These are phyloP conservation scores for Drosophila parvula DNA, from an alignment of 1,140 invertebrate genomes.

Conservation along the genomic window DNA sequence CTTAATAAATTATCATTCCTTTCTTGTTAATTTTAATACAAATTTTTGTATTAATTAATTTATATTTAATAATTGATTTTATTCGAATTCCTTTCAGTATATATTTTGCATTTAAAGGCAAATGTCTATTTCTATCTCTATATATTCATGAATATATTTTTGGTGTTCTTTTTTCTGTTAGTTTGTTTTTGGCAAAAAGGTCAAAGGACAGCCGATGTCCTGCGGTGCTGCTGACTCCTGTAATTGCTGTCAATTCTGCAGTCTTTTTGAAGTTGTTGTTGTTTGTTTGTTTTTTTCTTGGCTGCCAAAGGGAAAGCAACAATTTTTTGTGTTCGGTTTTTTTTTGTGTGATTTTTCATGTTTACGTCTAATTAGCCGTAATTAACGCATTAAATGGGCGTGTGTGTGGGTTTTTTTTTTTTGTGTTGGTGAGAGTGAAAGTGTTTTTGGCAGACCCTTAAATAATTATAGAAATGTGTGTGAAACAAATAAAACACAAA, in stretches of 20 bases:
- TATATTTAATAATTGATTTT: too few species aligned
- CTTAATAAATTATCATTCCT: too few species aligned
- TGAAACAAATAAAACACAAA: not conserved
- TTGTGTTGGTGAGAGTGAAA: slow-evolving; percentile 39
- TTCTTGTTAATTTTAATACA: too few species aligned
- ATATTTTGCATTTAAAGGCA: too few species aligned
- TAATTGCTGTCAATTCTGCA: slow-evolving; percentile 76
- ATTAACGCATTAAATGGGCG: slow-evolving; percentile 76
- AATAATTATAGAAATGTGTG: slow-evolving; percentile 19
- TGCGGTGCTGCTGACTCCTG: slow-evolving; percentile 50
- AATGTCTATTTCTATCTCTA: not conserved
- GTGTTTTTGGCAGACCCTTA: slow-evolving; percentile 25
- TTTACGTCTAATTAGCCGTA: slow-evolving; percentile 78
- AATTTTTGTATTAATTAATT: too few species aligned
- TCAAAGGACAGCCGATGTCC: slow-evolving; percentile 60
- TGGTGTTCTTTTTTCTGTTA: not conserved
- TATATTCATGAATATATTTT: not conserved
- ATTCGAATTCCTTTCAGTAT: too few species aligned
- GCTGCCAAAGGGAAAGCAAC: slow-evolving; percentile 66
- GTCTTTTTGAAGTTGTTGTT: slow-evolving; percentile 18
- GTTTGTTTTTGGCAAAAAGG: slow-evolving; percentile 37
- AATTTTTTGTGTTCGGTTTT: slow-evolving; percentile 26
- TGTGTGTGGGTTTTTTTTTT: slow-evolving; percentile 16
- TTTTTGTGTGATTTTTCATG: slow-evolving; percentile 51
- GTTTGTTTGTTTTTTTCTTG: slow-evolving; percentile 30